Evolutionary conservation across 2,797 vertebrate genomes (phyloP).

Genomic region (Coreius guichenoti): DNA sequence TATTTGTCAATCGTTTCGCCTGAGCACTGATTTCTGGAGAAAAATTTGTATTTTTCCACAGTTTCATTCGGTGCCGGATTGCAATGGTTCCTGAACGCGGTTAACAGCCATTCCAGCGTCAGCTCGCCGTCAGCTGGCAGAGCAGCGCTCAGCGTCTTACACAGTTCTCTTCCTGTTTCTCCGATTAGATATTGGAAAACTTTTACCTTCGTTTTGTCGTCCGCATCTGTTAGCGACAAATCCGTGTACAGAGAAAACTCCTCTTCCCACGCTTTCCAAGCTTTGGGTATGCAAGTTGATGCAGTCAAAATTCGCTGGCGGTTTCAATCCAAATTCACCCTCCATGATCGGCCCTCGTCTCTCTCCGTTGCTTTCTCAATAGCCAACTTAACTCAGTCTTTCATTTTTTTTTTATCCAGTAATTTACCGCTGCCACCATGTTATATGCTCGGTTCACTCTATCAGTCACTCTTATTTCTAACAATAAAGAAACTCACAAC

Average conservation of each 20-base stretch:
- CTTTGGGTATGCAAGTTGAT: neutral
- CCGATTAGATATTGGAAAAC: constrained; percentile 43
- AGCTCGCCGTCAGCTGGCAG: too few species aligned
- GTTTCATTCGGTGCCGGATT: constrained; percentile 32
- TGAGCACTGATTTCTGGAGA: constrained; percentile 33
- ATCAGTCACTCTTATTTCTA: too few species aligned
- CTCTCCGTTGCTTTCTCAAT: neutral
- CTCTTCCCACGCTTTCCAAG: too few species aligned
- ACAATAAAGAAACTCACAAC: too few species aligned
- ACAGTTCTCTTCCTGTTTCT: constrained; percentile 33
- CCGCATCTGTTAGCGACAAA: too few species aligned
- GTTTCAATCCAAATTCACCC: too few species aligned
- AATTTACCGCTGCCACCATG: neutral
- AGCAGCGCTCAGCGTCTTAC: neutral
- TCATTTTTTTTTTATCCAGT: neutral
- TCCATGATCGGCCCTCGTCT: neutral
- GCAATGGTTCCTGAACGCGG: constrained; percentile 8
- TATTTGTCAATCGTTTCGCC: constrained; percentile 20
- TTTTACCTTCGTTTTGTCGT: too few species aligned
- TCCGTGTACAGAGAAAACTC: too few species aligned
- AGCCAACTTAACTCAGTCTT: neutral
- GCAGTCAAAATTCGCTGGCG: neutral
- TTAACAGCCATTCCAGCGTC: constrained; percentile 8
- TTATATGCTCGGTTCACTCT: neutral
- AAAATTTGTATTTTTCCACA: constrained; percentile 6